Percentiles rank a stretch among this genome's conserved stretches.
These are phyloP conservation scores for Maniola jurtina DNA, from an alignment of 1,140 invertebrate species.

Conservation along the genomic window DNA sequence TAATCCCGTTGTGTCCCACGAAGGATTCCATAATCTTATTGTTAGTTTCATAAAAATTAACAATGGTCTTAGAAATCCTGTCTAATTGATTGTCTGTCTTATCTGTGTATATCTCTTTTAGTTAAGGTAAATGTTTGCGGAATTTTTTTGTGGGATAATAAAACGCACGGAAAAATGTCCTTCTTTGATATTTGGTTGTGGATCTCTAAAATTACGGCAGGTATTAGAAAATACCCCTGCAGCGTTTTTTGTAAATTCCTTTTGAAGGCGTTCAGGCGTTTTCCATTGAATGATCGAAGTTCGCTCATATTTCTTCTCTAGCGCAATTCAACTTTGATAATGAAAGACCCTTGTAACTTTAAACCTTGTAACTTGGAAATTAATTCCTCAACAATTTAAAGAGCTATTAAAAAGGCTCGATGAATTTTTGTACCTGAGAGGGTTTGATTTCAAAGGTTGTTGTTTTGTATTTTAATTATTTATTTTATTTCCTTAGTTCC, in stretches of 20 bases:
- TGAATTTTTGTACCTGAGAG: constrained; percentile 12
- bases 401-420: constrained; percentile 29
- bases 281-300: constrained; percentile 66
- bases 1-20: not conserved
- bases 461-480: constrained; percentile 12
- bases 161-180: not conserved
- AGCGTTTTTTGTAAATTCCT: constrained; percentile 46
- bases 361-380: constrained; percentile 65
- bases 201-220: constrained; percentile 5
- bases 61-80: too few relatives aligned
- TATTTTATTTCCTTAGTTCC: not conserved
- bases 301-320: constrained; percentile 68
- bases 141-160: not conserved
- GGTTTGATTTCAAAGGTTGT: constrained; percentile 5
- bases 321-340: constrained; percentile 67
- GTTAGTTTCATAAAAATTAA: too few relatives aligned
- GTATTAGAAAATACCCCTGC: constrained; percentile 29
- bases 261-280: constrained; percentile 50
- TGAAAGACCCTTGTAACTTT: constrained; percentile 67
- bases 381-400: constrained; percentile 59
- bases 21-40: too few relatives aligned
- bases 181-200: not conserved
- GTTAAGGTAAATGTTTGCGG: too few relatives aligned
- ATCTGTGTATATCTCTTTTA: too few relatives aligned
- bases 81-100: too few relatives aligned